These are phyloP conservation scores for Odontamblyopus lacepedii DNA, from an alignment of 2,797 vertebrate species.

Conservation along the genomic window DNA sequence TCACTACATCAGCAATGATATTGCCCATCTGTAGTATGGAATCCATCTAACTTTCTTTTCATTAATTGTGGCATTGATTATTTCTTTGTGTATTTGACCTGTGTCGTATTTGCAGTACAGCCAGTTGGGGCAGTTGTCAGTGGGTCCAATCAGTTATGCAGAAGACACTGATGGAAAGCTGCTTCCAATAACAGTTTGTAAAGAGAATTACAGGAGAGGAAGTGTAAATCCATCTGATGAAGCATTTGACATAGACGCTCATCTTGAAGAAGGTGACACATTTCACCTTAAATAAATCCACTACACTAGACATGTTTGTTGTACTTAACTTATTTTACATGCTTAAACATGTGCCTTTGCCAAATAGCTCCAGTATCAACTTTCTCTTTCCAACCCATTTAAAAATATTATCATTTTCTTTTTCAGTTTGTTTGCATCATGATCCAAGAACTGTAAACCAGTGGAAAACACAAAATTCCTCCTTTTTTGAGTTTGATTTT, in stretches of 20 bases:
- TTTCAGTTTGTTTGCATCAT: slow-evolving; percentile 67
- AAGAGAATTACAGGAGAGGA: slow-evolving; percentile 83
- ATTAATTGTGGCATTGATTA: background rate
- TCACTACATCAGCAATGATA: background rate
- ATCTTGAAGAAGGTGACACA: slow-evolving; percentile 83
- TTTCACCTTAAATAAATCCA: background rate
- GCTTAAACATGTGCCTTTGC: background rate
- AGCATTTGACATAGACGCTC: slow-evolving; percentile 81
- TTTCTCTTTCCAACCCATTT: background rate
- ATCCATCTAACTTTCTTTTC: background rate
- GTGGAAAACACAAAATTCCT: slow-evolving; percentile 66
- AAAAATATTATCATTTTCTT: background rate
- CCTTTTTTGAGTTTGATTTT: slow-evolving; percentile 78
- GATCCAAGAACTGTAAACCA: slow-evolving; percentile 55
- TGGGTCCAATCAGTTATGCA: slow-evolving; percentile 86
- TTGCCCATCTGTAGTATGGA: background rate
- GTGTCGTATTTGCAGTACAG: slow-evolving; percentile 69
- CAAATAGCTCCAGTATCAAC: background rate
- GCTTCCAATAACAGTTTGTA: slow-evolving; percentile 85
- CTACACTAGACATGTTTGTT: no score
- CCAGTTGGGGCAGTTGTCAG: slow-evolving; percentile 81
- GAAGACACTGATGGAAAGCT: slow-evolving; percentile 68
- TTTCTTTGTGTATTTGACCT: slow-evolving; percentile 11
- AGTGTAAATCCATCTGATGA: slow-evolving; percentile 76
- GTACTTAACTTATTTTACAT: no score